Percentiles rank a stretch among this genome's conserved stretches.
phyloP scores from a whole-genome alignment of 1,140 invertebrate species.

The Anastrepha ludens region DNA sequence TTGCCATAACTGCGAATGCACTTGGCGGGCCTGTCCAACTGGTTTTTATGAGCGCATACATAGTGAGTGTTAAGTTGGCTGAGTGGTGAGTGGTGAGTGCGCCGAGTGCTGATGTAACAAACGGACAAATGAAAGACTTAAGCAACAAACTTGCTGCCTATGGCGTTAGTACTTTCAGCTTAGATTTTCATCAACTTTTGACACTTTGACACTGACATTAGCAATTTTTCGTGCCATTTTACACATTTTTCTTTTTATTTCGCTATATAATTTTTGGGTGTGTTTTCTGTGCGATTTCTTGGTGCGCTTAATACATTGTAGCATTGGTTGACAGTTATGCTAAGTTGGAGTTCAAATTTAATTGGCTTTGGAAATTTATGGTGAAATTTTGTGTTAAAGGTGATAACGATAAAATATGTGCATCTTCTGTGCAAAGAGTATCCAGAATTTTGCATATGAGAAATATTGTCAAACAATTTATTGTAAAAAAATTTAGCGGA shows the following conservation, averaged over 20 bases:
- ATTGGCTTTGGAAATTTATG: not conserved
- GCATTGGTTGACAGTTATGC: slow-evolving; percentile 2
- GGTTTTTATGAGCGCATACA: not conserved
- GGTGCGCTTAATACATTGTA: not conserved
- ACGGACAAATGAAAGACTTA: not conserved
- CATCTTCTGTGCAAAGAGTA: no score
- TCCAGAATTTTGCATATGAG: no score
- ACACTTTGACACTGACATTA: slow-evolving; percentile 53
- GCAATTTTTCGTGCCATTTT: slow-evolving; percentile 46
- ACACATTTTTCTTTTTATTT: slow-evolving; percentile 17
- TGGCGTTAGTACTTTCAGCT: slow-evolving; percentile 4
- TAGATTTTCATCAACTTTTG: slow-evolving; percentile 50
- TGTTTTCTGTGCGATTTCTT: not conserved
- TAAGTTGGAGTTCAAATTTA: not conserved
- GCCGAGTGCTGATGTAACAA: not conserved
- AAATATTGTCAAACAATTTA: no score
- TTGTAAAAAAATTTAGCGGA: no score
- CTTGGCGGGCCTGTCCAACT: slow-evolving; percentile 41
- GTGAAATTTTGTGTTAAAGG: not conserved
- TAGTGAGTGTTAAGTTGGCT: no score
- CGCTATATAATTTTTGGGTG: not conserved
- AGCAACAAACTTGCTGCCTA: not conserved
- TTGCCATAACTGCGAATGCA: not conserved
- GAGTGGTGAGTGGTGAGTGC: not conserved
- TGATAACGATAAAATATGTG: not conserved